A percentile compares a stretch with the other conserved stretches of the same genome.
phyloP scores from a whole-genome alignment of 2,113 vertebrate genomes.

The Atrichornis clamosus region DNA sequence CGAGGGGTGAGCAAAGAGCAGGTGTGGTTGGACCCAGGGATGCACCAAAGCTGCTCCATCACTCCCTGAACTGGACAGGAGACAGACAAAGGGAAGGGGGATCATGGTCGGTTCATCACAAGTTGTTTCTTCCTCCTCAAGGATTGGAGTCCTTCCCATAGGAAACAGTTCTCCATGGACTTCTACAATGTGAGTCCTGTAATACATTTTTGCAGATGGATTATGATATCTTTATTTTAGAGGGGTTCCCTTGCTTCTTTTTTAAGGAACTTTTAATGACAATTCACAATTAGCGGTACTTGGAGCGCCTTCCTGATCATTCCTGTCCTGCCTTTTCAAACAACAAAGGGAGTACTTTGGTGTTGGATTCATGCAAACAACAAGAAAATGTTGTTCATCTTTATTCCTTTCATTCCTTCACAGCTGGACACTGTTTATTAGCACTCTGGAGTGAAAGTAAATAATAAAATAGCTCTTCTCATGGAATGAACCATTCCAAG shows the following conservation, averaged over 20 bases:
- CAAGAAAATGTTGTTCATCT: not conserved
- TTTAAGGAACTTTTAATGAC: not conserved
- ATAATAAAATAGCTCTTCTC: not conserved
- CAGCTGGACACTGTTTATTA: not conserved
- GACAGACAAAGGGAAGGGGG: not conserved
- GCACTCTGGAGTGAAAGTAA: not conserved
- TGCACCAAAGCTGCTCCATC: not conserved
- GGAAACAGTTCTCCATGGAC: fast-evolving
- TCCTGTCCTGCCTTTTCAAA: not conserved
- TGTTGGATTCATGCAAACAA: not conserved
- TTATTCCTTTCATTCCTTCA: not conserved
- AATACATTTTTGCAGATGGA: too few species aligned
- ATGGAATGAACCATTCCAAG: not conserved
- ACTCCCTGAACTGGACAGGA: fast-evolving
- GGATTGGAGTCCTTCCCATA: not conserved
- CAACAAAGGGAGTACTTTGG: not conserved
- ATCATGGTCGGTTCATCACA: too few species aligned
- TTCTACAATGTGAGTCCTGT: not conserved
- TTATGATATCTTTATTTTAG: not conserved
- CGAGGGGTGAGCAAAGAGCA: fast-evolving
- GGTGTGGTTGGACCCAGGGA: fast-evolving
- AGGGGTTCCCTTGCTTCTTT: not conserved
- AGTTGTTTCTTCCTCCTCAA: not conserved
- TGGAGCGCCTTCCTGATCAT: not conserved
- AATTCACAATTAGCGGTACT: not conserved